Evolutionary conservation across 1,140 invertebrate genomes (phyloP).

Genomic region (Dryas iulia): DNA sequence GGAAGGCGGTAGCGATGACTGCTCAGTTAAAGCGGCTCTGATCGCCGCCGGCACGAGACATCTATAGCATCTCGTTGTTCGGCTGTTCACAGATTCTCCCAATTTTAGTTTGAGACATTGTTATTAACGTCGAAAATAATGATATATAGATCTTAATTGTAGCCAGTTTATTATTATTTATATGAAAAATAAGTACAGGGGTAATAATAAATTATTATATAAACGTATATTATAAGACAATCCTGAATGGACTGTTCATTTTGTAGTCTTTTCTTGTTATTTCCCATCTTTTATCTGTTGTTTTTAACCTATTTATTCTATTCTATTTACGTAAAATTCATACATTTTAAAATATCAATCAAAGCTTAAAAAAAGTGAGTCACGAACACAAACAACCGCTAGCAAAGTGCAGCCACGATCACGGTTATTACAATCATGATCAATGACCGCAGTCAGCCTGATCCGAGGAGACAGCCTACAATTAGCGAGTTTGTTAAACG

Average conservation of each 20-base stretch:
- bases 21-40: constrained; percentile 8
- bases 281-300: not conserved
- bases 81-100: not conserved
- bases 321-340: not conserved
- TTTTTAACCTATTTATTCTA: not conserved
- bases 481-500: constrained; percentile 28
- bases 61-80: constrained; percentile 16
- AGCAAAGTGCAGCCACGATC: constrained; percentile 11
- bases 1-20: constrained; percentile 28
- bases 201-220: not conserved
- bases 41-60: constrained; percentile 19
- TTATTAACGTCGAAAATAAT: not conserved
- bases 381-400: not conserved
- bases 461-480: constrained; percentile 27
- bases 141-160: not conserved
- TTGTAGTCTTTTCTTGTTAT: not conserved
- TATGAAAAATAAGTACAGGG: not conserved
- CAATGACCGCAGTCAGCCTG: constrained; percentile 21
- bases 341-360: not conserved
- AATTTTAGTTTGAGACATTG: not conserved
- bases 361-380: not conserved
- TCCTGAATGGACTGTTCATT: not conserved
- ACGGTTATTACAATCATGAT: constrained; percentile 37
- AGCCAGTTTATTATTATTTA: not conserved
- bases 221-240: not conserved